These are phyloP conservation scores for Rhinichthys klamathensis DNA, from an alignment of 2,113 vertebrate genomes.

Conservation along the genomic window DNA sequence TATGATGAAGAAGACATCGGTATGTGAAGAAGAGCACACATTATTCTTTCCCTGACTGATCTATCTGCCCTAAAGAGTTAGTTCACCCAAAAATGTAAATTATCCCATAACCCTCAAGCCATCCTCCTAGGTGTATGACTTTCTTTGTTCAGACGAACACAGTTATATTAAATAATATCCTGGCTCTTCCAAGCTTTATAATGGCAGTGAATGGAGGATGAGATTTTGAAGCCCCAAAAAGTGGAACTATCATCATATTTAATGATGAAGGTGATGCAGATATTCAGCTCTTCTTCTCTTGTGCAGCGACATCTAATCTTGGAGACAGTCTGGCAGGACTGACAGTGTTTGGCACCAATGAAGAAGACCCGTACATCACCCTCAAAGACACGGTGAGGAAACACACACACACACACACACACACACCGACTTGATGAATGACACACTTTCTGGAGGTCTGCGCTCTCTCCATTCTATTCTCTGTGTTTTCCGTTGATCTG, in stretches of 20 bases:
- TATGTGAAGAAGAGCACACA: slow-evolving; percentile 48
- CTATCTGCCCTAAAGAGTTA: no score
- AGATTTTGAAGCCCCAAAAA: no score
- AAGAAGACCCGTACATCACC: slow-evolving; percentile 93
- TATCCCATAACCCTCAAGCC: no score
- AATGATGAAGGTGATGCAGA: background rate
- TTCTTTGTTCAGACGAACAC: no score
- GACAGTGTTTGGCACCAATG: slow-evolving; percentile 87
- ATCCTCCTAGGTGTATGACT: no score
- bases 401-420: background rate
- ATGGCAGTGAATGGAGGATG: no score
- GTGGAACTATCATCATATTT: no score
- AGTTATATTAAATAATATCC: no score
- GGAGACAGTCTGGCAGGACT: slow-evolving; percentile 90
- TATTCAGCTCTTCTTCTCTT: slow-evolving; percentile 34
- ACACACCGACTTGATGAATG: background rate
- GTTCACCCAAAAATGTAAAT: no score
- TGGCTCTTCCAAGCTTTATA: no score
- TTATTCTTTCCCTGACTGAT: no score
- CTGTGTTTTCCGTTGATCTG: background rate
- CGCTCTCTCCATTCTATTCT: background rate
- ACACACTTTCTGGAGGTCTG: background rate
- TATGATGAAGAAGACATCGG: slow-evolving; percentile 88
- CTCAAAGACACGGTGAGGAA: slow-evolving; percentile 90
- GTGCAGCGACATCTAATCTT: slow-evolving; percentile 80